Percentiles rank a stretch among this genome's conserved stretches.
Evolutionary conservation across 2,888 invertebrate genomes (phyloP).

Genomic region (Amblyjoppa fuscipennis): DNA sequence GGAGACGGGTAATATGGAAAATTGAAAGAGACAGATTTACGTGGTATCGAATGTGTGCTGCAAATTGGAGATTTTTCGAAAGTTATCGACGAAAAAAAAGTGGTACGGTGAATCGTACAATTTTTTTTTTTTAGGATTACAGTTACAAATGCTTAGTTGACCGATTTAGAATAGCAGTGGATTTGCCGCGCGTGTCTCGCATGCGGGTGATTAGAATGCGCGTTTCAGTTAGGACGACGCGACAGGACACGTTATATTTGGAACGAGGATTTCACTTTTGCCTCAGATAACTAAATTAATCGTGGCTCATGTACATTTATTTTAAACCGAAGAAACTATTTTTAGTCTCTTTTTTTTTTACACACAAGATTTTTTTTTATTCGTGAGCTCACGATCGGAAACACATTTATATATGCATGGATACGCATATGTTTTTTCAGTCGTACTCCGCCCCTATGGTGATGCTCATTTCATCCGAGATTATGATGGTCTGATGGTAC

Average conservation of each 20-base stretch:
- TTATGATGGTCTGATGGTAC: conserved; percentile 96
- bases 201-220: conserved; percentile 66
- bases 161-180: conserved; percentile 16
- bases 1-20: too few relatives aligned
- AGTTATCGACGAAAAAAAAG: too few relatives aligned
- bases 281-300: conserved; percentile 10
- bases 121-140: not conserved
- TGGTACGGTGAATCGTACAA: not conserved
- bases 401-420: not conserved
- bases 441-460: conserved; percentile 99
- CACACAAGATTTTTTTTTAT: not conserved
- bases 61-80: too few relatives aligned
- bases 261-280: conserved; percentile 18
- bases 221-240: conserved; percentile 1
- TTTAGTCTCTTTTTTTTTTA: not conserved
- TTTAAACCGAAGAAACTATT: conserved; percentile 15
- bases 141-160: not conserved
- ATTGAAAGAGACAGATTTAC: too few relatives aligned
- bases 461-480: conserved; percentile 96
- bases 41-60: too few relatives aligned
- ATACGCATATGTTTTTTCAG: conserved; percentile 83
- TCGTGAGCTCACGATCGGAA: not conserved
- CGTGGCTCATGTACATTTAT: conserved; percentile 29
- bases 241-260: conserved; percentile 21
- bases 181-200: conserved; percentile 12